Evolutionary conservation across 1,140 invertebrate genomes (phyloP), one percentile per base, ranked within the genome.

Genomic region (Dicyema japonicum): DNA sequence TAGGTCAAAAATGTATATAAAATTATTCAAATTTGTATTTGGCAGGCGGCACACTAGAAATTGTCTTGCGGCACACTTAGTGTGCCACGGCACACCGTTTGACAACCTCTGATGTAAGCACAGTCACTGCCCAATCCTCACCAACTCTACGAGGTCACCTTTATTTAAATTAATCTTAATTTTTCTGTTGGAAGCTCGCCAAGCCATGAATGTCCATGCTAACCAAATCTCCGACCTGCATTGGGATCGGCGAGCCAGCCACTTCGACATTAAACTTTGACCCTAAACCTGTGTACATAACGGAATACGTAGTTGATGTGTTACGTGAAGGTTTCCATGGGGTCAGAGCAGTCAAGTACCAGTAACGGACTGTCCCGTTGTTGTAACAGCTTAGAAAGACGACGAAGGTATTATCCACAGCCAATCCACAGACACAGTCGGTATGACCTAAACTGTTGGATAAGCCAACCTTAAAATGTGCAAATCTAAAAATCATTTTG

Each of bases 341-440:
- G 71, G 37, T 67, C 62, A 29, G 74, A 72, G 30, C 58, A 57
- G 3, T 39, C 30, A 17, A 63, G 45, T 54, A 62, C 78, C 78
- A 88, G 18, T 64, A 54, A 37, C 65, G 61, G 9, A 88, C 56
- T 3, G 65, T 60, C 0, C 67, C 66, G 59, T 92, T 80, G 51
- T 90, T 92, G 13, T 70, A 63, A 41, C 70, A 74, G 18, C 72
- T 78, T 9, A 80, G 41, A 43, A 85, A 69, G n/a, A n/a, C n/a
- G 24, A 66, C 60, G 15, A 62, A 53, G 14, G 59, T 50, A 26
- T 58, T 60, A 3, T 76, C 42, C 2, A 64, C 56, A 3, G 61
- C 56, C 21, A 88, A 38, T 22, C 60, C 65, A 42, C 80, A 53
- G 1, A 90, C 72, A 56, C 74, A 80, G 42, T 90, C 78, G 18